Evolutionary conservation across 2,888 invertebrate genomes (phyloP).

Genomic region (Drosophila affinis): DNA sequence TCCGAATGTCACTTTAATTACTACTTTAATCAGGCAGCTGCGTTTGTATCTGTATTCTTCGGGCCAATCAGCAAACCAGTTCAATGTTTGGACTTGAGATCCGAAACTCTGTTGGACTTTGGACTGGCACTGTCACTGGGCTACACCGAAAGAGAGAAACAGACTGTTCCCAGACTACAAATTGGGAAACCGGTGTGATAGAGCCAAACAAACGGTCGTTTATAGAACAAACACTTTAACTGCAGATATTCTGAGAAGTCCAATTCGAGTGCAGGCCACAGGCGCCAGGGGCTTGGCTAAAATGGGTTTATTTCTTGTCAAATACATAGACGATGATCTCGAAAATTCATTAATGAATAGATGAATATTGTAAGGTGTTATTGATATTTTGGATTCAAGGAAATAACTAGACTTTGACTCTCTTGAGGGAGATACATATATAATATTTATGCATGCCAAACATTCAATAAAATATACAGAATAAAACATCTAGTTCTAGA

Average conservation of each 20-base stretch:
- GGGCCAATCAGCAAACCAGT: conserved; percentile 37
- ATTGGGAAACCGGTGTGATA: conserved; percentile 16
- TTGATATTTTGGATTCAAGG: too few relatives aligned
- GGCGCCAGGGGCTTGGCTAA: too few relatives aligned
- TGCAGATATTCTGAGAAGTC: neutral
- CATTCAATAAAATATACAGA: too few relatives aligned
- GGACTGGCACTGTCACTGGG: conserved; percentile 30
- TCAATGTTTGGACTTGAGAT: conserved; percentile 36
- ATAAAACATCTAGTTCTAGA: too few relatives aligned
- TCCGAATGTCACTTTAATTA: conserved; percentile 29
- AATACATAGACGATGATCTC: too few relatives aligned
- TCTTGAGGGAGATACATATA: too few relatives aligned
- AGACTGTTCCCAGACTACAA: neutral
- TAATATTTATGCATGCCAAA: too few relatives aligned
- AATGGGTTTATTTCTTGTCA: too few relatives aligned
- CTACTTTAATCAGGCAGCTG: conserved; percentile 8
- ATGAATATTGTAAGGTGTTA: too few relatives aligned
- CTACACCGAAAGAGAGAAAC: conserved; percentile 6
- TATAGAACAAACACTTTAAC: neutral
- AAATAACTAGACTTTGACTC: too few relatives aligned
- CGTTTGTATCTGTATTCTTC: conserved; percentile 5
- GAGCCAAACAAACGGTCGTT: neutral
- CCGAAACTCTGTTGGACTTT: conserved; percentile 32
- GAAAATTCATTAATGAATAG: too few relatives aligned
- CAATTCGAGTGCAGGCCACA: too few relatives aligned